A percentile compares a stretch with the other conserved stretches of the same genome.
phyloP scores from a whole-genome alignment of 2,113 vertebrate genomes.

The Trematomus loennbergii region DNA sequence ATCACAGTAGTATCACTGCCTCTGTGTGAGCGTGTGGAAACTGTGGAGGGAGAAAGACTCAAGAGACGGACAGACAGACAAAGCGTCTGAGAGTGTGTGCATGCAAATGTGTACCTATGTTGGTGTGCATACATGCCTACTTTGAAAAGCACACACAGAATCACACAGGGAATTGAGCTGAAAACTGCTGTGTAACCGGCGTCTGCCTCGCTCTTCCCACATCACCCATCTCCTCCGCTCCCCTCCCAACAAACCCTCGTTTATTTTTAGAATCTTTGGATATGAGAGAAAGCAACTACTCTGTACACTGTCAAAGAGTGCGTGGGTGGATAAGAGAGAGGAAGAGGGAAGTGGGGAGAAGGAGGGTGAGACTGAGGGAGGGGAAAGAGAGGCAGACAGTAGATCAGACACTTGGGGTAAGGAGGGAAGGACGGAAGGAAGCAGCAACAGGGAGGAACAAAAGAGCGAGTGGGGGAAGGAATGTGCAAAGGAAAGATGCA shows the following conservation, averaged over 20 bases:
- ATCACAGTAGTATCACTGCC: constrained; percentile 8
- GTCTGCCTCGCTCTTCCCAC: constrained; percentile 45
- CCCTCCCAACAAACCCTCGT: constrained; percentile 28
- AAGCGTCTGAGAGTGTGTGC: background rate
- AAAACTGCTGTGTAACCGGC: constrained; percentile 74
- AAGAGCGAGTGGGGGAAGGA: constrained; percentile 17
- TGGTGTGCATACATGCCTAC: constrained; percentile 37
- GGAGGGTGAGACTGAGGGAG: constrained; percentile 30
- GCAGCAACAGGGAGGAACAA: constrained; percentile 29
- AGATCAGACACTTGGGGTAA: constrained; percentile 56
- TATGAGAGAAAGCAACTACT: constrained; percentile 72
- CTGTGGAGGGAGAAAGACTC: constrained; percentile 22
- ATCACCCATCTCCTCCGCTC: constrained; percentile 29
- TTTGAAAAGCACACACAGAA: constrained; percentile 35
- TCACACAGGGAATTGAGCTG: constrained; percentile 40
- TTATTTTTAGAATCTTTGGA: constrained; percentile 77
- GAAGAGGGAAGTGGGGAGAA: constrained; percentile 39
- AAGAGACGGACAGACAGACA: constrained; percentile 39
- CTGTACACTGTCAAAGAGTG: constrained; percentile 71
- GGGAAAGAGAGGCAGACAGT: constrained; percentile 53
- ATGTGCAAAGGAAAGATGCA: constrained; percentile 29
- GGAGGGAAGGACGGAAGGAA: constrained; percentile 35
- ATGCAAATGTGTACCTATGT: constrained; percentile 15
- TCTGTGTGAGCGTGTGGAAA: constrained; percentile 34
- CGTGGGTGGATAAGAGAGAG: constrained; percentile 56